Conservation (phyloP, 2,888 invertebrate genomes). For the Cacoxenus indagator region DNA sequence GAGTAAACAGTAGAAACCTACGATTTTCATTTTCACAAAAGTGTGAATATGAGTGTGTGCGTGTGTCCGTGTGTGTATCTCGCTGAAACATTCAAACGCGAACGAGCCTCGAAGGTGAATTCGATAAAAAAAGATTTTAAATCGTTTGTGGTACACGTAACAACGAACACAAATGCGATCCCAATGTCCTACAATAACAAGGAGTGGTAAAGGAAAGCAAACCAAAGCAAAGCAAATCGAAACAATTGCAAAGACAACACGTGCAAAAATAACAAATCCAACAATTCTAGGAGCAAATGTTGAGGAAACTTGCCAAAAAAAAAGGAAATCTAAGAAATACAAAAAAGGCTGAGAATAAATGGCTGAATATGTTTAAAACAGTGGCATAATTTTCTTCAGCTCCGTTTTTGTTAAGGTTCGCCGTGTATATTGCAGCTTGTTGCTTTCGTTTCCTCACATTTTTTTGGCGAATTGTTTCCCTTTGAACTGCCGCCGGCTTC, state of each 20-base stretch:
- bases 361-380: slow-evolving; percentile 60
- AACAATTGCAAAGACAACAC: slow-evolving; percentile 54
- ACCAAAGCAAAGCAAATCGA: slow-evolving; percentile 42
- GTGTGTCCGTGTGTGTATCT: neutral
- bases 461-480: slow-evolving; percentile 27
- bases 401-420: slow-evolving; percentile 34
- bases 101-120: slow-evolving; percentile 44
- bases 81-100: neutral
- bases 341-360: slow-evolving; percentile 29
- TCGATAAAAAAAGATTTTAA: slow-evolving; percentile 45
- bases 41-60: too few relatives aligned
- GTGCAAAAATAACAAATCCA: slow-evolving; percentile 65
- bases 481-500: slow-evolving; percentile 2
- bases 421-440: slow-evolving; percentile 31
- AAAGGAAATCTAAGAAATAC: slow-evolving; percentile 37
- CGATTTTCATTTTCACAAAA: too few relatives aligned
- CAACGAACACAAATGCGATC: neutral
- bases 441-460: slow-evolving; percentile 29
- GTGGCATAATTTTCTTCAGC: slow-evolving; percentile 40
- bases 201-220: neutral
- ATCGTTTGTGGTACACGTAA: slow-evolving; percentile 25
- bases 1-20: too few relatives aligned
- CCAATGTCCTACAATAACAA: neutral
- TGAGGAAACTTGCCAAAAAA: slow-evolving; percentile 39
- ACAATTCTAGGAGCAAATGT: slow-evolving; percentile 49